phyloP scores from a whole-genome alignment of 1,140 invertebrate genomes.

The Habropoda laboriosa region DNA sequence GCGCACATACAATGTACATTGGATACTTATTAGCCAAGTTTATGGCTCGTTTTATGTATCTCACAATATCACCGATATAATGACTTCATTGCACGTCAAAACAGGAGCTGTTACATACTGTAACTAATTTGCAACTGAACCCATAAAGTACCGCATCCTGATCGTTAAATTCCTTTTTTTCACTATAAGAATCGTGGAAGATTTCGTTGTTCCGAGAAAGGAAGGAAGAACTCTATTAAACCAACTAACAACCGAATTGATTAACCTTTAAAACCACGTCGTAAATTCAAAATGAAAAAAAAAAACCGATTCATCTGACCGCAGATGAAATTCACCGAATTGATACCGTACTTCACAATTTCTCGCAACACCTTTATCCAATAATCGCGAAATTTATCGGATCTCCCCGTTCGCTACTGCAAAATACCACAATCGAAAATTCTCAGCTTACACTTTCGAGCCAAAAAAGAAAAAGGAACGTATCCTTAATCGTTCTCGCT shows the following conservation, averaged over 20 bases:
- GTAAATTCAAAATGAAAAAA: no score
- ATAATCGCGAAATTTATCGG: not conserved
- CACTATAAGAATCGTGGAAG: not conserved
- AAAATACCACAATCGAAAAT: not conserved
- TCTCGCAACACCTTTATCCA: no score
- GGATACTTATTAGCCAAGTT: no score
- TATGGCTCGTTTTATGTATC: no score
- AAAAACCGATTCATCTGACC: not conserved
- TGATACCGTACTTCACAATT: not conserved
- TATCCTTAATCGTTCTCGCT: not conserved
- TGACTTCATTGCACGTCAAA: no score
- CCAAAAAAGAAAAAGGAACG: not conserved
- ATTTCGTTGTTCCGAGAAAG: not conserved
- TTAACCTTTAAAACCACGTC: constrained; percentile 1
- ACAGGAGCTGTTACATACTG: no score
- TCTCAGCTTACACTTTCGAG: not conserved
- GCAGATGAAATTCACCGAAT: constrained; percentile 15
- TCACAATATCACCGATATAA: no score
- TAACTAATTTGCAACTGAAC: no score
- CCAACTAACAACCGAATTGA: not conserved
- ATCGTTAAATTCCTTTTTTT: no score
- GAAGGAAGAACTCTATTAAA: not conserved
- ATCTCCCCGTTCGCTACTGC: no score
- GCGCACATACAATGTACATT: no score
- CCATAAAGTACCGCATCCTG: no score